A percentile compares a stretch with the other conserved stretches of the same genome.
Evolutionary conservation across 2,797 vertebrate genomes (phyloP).

Genomic region (Corythornis leucogaster): DNA sequence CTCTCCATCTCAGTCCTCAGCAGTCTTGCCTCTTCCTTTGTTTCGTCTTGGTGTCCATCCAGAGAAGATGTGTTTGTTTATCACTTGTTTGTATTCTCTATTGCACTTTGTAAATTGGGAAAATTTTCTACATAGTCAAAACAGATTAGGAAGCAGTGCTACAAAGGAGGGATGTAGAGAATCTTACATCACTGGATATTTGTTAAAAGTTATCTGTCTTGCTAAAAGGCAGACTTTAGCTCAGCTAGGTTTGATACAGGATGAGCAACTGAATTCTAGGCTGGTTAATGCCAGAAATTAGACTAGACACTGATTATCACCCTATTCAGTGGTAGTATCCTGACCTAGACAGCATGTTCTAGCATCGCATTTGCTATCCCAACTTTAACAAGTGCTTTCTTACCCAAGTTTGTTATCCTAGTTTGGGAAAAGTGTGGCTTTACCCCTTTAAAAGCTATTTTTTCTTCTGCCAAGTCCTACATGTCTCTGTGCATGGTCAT

Average conservation of each 20-base stretch:
- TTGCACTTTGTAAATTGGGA: not conserved
- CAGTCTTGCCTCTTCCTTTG: not conserved
- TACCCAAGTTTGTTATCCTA: no score
- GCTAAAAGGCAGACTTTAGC: not conserved
- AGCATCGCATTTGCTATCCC: not conserved
- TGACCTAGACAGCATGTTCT: not conserved
- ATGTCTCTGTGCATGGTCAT: not conserved
- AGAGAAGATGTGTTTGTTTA: not conserved
- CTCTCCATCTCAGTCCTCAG: not conserved
- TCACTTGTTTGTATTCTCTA: not conserved
- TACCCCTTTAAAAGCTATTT: not conserved
- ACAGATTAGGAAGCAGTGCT: not conserved
- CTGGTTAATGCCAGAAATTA: not conserved
- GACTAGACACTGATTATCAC: accelerated
- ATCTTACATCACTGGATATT: not conserved
- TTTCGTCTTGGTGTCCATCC: not conserved
- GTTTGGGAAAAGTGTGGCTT: not conserved
- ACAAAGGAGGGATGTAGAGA: not conserved
- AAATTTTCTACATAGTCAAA: not conserved
- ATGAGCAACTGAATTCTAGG: not conserved
- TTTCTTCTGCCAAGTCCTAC: not conserved
- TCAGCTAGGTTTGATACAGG: not conserved
- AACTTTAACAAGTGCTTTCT: not conserved
- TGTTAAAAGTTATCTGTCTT: not conserved
- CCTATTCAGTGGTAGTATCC: not conserved